These are phyloP conservation scores for Nerophis lumbriciformis DNA, from an alignment of 2,113 vertebrate species.

Conservation along the genomic window DNA sequence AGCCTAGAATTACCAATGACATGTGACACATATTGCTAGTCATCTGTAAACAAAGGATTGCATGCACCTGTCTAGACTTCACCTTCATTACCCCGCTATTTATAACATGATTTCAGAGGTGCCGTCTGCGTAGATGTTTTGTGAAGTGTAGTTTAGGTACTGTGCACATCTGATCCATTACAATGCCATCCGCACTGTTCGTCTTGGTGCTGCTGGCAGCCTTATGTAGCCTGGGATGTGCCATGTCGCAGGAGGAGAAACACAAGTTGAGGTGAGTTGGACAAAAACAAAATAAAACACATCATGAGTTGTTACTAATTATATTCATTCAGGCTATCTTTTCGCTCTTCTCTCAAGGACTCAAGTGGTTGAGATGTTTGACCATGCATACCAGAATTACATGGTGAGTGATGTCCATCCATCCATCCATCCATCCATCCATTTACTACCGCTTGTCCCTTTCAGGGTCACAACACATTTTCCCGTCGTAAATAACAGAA, in stretches of 20 bases:
- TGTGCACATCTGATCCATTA: slow-evolving; percentile 10
- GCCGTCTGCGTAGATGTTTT: not conserved
- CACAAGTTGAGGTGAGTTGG: slow-evolving; percentile 63
- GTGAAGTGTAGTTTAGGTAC: not conserved
- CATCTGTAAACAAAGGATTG: slow-evolving; percentile 4
- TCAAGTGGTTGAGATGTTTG: slow-evolving; percentile 99
- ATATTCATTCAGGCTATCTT: not conserved
- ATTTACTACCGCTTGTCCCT: too few relatives aligned
- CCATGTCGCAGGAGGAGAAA: slow-evolving; percentile 72
- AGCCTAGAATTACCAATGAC: not conserved
- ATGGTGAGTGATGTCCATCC: slow-evolving; percentile 80
- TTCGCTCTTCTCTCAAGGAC: slow-evolving; percentile 67
- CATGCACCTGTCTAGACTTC: not conserved
- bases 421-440: too few relatives aligned
- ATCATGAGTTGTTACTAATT: not conserved
- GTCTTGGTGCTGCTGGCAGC: slow-evolving; percentile 52
- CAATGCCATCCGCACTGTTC: slow-evolving; percentile 51
- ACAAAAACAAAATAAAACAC: not conserved
- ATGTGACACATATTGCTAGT: not conserved
- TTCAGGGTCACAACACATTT: not conserved
- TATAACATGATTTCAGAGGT: slow-evolving; percentile 5
- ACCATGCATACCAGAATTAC: slow-evolving; percentile 97
- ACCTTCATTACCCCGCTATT: slow-evolving; percentile 1
- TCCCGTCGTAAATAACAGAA: not conserved
- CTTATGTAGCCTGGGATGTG: slow-evolving; percentile 38